A percentile compares a stretch with the other conserved stretches of the same genome.
Evolutionary conservation across 2,113 vertebrate genomes (phyloP).

Genomic region (Martes martes): DNA sequence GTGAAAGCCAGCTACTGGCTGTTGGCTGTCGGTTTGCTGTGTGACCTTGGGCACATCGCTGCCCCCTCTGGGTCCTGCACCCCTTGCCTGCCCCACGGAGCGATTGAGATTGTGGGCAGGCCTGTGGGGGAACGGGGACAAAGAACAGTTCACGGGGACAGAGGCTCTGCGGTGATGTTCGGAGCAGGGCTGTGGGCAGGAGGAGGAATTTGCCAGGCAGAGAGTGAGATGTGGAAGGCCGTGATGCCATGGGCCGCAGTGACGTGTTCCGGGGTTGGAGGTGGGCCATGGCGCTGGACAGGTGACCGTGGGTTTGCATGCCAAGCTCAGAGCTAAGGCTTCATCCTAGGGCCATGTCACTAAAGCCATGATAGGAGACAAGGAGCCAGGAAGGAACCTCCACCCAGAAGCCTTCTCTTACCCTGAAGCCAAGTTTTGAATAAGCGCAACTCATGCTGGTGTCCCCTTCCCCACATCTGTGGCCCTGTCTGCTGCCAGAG

Average conservation of each 20-base stretch:
- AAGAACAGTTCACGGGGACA: fast-evolving
- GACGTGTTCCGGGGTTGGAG: neutral
- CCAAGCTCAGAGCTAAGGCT: neutral
- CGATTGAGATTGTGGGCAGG: neutral
- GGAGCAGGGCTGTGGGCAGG: neutral
- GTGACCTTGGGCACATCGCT: neutral
- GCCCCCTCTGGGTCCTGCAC: neutral
- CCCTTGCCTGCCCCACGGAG: neutral
- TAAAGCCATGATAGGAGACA: neutral
- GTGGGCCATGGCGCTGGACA: neutral
- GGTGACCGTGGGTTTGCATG: neutral
- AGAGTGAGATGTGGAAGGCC: too few species aligned
- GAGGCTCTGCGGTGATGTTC: neutral
- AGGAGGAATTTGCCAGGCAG: neutral
- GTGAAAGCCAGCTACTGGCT: neutral
- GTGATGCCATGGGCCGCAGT: neutral
- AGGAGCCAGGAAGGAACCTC: neutral
- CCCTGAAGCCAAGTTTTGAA: neutral
- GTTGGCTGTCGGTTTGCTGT: neutral
- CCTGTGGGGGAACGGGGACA: neutral
- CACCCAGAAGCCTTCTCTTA: neutral
- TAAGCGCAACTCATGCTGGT: neutral
- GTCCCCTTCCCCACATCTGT: neutral
- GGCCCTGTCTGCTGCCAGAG: fast-evolving
- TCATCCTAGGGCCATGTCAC: neutral